Percentiles rank a stretch among this genome's conserved stretches.
phyloP scores from a whole-genome alignment of 2,113 vertebrate species.

The Peromyscus californicus region DNA sequence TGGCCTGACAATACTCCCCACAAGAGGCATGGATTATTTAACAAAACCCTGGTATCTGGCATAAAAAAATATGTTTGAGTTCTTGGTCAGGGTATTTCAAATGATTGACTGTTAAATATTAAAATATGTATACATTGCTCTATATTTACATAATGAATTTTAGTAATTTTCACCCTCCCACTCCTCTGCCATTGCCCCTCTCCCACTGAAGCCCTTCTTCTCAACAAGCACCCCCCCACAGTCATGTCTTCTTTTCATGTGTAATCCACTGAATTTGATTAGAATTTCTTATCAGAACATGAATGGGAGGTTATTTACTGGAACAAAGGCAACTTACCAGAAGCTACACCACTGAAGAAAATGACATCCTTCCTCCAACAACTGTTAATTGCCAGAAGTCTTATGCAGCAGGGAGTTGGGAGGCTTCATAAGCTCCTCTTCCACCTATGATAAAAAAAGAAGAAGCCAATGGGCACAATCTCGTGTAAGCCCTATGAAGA shows the following conservation, averaged over 20 bases:
- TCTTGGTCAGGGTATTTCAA: neutral
- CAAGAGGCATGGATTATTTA: neutral
- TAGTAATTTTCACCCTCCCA: neutral
- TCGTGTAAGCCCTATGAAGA: neutral
- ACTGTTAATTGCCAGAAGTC: neutral
- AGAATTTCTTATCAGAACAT: neutral
- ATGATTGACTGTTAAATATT: neutral
- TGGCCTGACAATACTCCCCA: neutral
- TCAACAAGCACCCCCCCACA: neutral
- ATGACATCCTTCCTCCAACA: neutral
- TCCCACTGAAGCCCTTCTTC: neutral
- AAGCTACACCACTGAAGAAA: neutral
- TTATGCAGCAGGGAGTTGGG: neutral
- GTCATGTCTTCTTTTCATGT: neutral
- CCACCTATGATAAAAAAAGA: neutral
- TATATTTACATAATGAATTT: neutral
- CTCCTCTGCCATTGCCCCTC: neutral
- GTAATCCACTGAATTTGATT: neutral
- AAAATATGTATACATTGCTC: neutral
- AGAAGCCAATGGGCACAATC: neutral
- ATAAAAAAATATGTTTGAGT: neutral
- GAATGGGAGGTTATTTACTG: neutral
- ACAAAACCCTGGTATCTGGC: neutral
- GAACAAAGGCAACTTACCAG: neutral
- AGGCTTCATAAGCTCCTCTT: neutral